Base-by-base conservation (phyloP, 2,888 invertebrate species). In the Proisotoma minuta region DNA sequence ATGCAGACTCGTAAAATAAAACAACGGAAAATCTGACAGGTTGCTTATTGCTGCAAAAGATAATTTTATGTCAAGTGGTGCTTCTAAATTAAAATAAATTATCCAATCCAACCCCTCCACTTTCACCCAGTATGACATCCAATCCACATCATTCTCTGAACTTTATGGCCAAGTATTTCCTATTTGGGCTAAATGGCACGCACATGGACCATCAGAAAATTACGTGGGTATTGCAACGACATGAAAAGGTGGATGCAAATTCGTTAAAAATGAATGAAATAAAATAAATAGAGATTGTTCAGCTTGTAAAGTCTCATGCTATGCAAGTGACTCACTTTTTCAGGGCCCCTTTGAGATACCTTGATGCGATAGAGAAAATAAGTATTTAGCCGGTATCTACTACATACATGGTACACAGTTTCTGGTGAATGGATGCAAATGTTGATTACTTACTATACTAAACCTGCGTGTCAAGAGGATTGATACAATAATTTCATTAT, bases 401-500 rank as follows among this genome's bases (percentile, higher is more conserved):
- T n/a, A n/a, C n/a, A n/a, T n/a, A n/a, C n/a, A n/a, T n/a, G n/a
- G n/a, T n/a, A n/a, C n/a, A n/a, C n/a, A n/a, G n/a, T n/a, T n/a
- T n/a, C n/a, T n/a, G n/a, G n/a, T n/a, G n/a, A n/a, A n/a, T n/a
- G n/a, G n/a, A n/a, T 22, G 22, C 15, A 34, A 51, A 28, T 18
- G 34, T 54, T 54, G 53, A 54, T 54, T 54, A 39, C 39, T 22
- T 54, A n/a, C n/a, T n/a, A n/a, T n/a, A n/a, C n/a, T n/a, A n/a
- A n/a, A n/a, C n/a, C 39, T 54, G 53, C 53, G 53, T 54, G 53
- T 54, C 39, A 29, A 54, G 53, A 34, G 39, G 53, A 54, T 54
- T 54, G 53, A 54, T 54, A 54, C 53, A 54, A 54, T 54, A 39
- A 52, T 54, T 54, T 29, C 53, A 54, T 54, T 54, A 54, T 54